These are phyloP conservation scores for Leucozona laternaria DNA, from an alignment of 2,888 invertebrate species.

Conservation along the genomic window DNA sequence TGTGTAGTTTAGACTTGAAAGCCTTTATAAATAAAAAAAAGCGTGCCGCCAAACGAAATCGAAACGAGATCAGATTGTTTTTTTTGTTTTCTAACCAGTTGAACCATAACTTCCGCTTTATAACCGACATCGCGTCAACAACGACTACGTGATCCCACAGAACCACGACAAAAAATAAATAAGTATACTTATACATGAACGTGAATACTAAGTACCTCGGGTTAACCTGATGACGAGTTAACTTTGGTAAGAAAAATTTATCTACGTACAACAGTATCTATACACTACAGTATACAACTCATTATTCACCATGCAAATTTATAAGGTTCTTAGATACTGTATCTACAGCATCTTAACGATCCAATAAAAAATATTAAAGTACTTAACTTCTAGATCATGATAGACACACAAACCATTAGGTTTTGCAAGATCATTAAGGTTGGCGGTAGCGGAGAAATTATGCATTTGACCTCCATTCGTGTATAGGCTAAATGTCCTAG, in stretches of 20 bases:
- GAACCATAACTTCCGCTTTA: constrained; percentile 65
- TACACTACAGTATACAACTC: not conserved
- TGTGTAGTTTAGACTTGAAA: not conserved
- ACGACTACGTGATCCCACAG: constrained; percentile 18
- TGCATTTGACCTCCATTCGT: constrained; percentile 60
- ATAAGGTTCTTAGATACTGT: constrained; percentile 5
- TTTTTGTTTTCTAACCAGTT: constrained; percentile 60
- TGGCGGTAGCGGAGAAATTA: constrained; percentile 1
- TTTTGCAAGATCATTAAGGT: constrained; percentile 41
- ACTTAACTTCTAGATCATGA: constrained; percentile 17
- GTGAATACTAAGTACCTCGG: constrained; percentile 8
- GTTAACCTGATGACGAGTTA: constrained; percentile 23
- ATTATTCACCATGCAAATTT: constrained; percentile 19
- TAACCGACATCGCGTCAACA: constrained; percentile 20
- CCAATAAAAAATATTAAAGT: not conserved
- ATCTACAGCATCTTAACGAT: constrained; percentile 10
- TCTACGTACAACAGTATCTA: not conserved
- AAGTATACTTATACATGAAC: not conserved
- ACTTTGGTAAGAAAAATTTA: constrained; percentile 15
- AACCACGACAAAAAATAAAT: not conserved
- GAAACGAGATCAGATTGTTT: constrained; percentile 48
- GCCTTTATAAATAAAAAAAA: constrained; percentile 21
- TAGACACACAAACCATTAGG: not conserved
- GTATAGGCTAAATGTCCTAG: constrained; percentile 53
- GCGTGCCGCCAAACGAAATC: constrained; percentile 52